Evolutionary conservation across 2,888 invertebrate genomes (phyloP), one percentile per base, ranked within the genome.

Genomic region (Cataglyphis cursor): DNA sequence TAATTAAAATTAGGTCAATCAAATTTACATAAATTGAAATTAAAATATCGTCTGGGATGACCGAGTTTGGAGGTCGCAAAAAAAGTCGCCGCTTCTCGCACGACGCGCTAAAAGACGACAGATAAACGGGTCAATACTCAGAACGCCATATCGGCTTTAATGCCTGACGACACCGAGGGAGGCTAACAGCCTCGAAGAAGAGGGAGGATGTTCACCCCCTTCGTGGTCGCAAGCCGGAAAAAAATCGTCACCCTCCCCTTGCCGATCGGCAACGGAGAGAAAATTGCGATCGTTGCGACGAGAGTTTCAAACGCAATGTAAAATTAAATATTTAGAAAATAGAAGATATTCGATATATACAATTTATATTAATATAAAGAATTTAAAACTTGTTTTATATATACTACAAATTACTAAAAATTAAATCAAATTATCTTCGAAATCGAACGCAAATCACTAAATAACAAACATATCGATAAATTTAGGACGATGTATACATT

Each of bases 101-200:
- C 66, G 68, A 65, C 64, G 76, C 51, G 57, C 38, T 28, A 75
- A 78, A 65, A 86, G 82, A 76, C 78, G 85, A 84, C 88, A 85
- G 90, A 93, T 92, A 92, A 90, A 92, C 94, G 93, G 94, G 94
- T 94, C 94, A 93, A 94, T 94, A 94, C 94, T 94, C 90, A 92
- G 92, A 92, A 93, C 90, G 92, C 84, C 82, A 92, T 83, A 93
- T 94, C 94, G 85, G 85, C 94, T 94, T 94, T 94, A 94, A 94
- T 92, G 90, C 90, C 90, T 54, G 73, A 66, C 74, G 70, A 83
- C 90, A 89, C 89, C 90, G 90, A 92, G 92, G 91, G 91, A 91
- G 87, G 90, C 88, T 87, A 87, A 76, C 70, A 85, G 87, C 86
- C 85, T 85, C 87, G 80, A 83, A 82, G 80, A 83, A 80, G 75